A percentile compares a stretch with the other conserved stretches of the same genome.
Conservation (phyloP, 2,797 vertebrate genomes). For the Gymnocypris eckloni region DNA sequence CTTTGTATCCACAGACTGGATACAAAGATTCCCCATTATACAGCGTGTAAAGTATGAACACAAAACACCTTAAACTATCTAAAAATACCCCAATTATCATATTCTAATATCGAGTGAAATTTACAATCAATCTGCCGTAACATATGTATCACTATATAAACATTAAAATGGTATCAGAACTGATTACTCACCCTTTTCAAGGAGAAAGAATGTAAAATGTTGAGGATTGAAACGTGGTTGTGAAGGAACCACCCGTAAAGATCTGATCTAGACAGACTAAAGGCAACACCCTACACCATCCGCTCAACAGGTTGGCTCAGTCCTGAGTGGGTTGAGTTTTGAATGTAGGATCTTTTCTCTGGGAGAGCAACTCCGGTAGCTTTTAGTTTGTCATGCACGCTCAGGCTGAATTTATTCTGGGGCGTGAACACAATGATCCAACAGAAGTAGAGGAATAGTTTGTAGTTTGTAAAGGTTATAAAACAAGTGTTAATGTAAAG, state of each 20-base stretch:
- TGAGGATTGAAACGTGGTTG: slow-evolving; percentile 12
- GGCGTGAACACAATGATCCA: not conserved
- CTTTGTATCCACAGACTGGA: not conserved
- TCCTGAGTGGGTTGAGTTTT: slow-evolving; percentile 45
- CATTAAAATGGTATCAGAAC: slow-evolving; percentile 4
- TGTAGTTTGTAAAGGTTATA: not conserved
- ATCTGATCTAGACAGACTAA: not conserved
- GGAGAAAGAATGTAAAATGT: slow-evolving; percentile 14
- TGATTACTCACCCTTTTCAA: slow-evolving; percentile 32
- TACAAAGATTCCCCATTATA: not conserved
- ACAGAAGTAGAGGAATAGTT: too few species aligned
- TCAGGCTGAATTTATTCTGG: not conserved
- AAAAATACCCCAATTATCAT: not conserved
- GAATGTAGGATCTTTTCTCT: slow-evolving; percentile 34
- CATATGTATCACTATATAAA: slow-evolving; percentile 9
- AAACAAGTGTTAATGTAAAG: not conserved
- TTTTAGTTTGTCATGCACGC: slow-evolving; percentile 50
- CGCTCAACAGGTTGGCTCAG: slow-evolving; percentile 61
- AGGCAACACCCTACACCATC: slow-evolving; percentile 56
- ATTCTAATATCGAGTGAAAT: not conserved
- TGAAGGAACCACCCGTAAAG: slow-evolving; percentile 23
- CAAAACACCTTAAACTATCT: not conserved
- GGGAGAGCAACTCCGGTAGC: slow-evolving; percentile 7
- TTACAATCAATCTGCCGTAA: not conserved
- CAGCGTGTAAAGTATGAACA: not conserved